Evolutionary conservation across 2,113 vertebrate genomes (phyloP).

Genomic region (Pedetes capensis): DNA sequence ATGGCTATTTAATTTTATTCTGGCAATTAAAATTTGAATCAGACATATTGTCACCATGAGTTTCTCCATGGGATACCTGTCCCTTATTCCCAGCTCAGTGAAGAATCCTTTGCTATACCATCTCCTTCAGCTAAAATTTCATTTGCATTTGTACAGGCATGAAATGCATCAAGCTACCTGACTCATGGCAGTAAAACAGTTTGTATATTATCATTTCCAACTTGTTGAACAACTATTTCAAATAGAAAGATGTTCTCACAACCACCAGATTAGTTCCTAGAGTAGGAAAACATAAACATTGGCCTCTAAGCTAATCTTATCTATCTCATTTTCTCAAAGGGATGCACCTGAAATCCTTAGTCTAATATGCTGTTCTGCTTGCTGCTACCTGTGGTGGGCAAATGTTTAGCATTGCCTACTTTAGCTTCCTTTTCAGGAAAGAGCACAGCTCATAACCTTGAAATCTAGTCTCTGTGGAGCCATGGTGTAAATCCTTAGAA

Average conservation of each 20-base stretch:
- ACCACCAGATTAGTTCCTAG: not conserved
- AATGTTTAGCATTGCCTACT: not conserved
- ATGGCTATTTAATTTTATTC: constrained; percentile 61
- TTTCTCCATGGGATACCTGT: constrained; percentile 69
- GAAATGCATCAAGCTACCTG: constrained; percentile 64
- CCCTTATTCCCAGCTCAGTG: constrained; percentile 64
- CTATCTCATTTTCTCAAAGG: not conserved
- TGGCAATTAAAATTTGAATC: constrained; percentile 68
- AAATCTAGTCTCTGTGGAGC: not conserved
- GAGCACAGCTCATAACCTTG: not conserved
- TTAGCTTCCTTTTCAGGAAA: not conserved
- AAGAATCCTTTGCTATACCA: constrained; percentile 64
- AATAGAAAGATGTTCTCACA: constrained; percentile 42
- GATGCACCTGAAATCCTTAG: not conserved
- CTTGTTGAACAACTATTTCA: constrained; percentile 73
- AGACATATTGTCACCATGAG: constrained; percentile 60
- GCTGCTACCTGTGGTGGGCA: not conserved
- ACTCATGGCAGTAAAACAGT: constrained; percentile 73
- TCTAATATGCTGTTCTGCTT: not conserved
- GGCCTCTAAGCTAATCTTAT: not conserved
- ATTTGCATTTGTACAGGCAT: constrained; percentile 78
- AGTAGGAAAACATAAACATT: not conserved
- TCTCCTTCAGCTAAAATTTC: constrained; percentile 73
- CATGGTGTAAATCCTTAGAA: not conserved
- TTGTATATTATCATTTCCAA: constrained; percentile 73